phyloP scores from a whole-genome alignment of 2,113 vertebrate species.

The Chaetops frenatus region DNA sequence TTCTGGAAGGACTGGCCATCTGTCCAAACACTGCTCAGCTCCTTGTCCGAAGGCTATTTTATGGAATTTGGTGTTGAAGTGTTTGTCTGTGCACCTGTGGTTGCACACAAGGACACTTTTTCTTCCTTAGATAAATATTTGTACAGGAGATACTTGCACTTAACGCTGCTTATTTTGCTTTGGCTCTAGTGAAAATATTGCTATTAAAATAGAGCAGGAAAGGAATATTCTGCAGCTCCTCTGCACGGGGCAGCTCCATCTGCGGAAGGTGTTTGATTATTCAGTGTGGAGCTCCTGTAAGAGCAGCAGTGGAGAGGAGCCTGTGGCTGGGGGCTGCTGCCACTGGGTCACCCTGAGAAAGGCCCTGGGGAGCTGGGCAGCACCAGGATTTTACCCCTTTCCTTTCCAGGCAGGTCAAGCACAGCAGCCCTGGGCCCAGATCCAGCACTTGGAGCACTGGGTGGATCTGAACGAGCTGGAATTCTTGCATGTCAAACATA shows the following conservation, averaged over 20 bases:
- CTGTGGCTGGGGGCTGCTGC: neutral
- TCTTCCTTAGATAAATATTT: slow-evolving; percentile 19
- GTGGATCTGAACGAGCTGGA: neutral
- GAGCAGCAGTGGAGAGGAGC: neutral
- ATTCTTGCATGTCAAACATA: neutral
- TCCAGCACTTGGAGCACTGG: neutral
- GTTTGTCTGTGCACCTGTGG: slow-evolving; percentile 31
- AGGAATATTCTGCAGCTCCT: neutral
- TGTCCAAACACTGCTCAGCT: slow-evolving; percentile 54
- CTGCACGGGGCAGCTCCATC: neutral
- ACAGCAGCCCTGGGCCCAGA: neutral
- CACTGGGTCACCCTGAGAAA: neutral
- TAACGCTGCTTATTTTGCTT: neutral
- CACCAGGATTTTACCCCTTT: neutral
- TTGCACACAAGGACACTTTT: neutral
- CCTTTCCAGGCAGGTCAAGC: neutral
- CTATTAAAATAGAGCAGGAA: neutral
- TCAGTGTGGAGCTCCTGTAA: neutral
- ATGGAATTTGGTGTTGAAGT: neutral
- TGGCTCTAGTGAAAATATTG: neutral
- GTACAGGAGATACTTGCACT: neutral
- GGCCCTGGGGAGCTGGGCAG: neutral
- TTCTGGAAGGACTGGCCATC: neutral
- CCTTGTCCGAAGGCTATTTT: slow-evolving; percentile 42
- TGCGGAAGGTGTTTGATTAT: neutral